Evolutionary conservation across 2,113 vertebrate species (phyloP), one percentile per base, ranked within the genome.

Genomic region (Passer domesticus): DNA sequence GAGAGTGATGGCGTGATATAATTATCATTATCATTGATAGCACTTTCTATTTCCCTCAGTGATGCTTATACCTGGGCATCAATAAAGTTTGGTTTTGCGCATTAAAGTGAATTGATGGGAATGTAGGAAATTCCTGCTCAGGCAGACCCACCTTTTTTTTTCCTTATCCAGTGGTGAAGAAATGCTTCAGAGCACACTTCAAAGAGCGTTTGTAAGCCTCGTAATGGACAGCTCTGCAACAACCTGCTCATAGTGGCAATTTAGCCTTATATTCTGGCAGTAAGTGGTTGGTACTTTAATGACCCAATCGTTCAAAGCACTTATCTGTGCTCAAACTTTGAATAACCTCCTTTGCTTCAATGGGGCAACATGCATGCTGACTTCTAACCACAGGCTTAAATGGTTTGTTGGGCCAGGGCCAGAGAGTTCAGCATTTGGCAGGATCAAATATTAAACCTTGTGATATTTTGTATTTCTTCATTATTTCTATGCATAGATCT

Each of bases 261-360:
- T 94, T 44, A 87, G 77, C 60, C 22, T 66, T 43, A 37, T 55
- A 4, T 22, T 90, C 68, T 37, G 43, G 86, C 68, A 92, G 86
- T 90, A 92, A 94, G 80, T 90, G 86, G 79, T 62, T 89, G 80
- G 76, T 86, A 59, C 83, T 95, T 94, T 81, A 92, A 92, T 77
- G 83, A 97, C 86, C 70, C 59, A 77, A 1, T 90, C 20, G 1
- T 85, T 92, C 75, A 92, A 83, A 93, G 82, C 67, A 88, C 82
- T 94, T 92, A 73, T 66, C 90, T 64, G 67, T 73, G 63, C 59
- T 90, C 79, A 90, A 86, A 83, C 82, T 93, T 83, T 83, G 50
- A 94, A 81, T 89, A 96, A 94, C 73, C 33, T 74, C 27, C 0
- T 74, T 86, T 79, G 46, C 64, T 93, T 90, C 79, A 74, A 1